Evolutionary conservation across 2,797 vertebrate species (phyloP).

Genomic region (Epinephelus malabaricus): DNA sequence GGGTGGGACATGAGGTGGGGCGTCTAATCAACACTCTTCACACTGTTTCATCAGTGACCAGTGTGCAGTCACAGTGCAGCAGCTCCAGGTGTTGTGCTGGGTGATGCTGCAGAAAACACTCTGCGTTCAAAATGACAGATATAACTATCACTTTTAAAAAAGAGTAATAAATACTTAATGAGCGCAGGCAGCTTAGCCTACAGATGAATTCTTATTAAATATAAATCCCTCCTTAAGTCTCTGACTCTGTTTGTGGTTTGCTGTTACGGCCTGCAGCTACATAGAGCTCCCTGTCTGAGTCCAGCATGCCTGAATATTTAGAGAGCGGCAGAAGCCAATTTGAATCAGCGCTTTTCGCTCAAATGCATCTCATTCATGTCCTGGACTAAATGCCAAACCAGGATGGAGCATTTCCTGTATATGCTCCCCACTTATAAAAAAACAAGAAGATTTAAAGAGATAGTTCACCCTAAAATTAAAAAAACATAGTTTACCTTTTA

Average conservation of each 20-base stretch:
- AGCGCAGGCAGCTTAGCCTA: slow-evolving; percentile 63
- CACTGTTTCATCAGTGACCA: slow-evolving; percentile 33
- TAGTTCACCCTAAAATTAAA: too few relatives aligned
- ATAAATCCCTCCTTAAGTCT: slow-evolving; percentile 70
- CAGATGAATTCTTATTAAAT: slow-evolving; percentile 74
- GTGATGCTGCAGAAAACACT: slow-evolving; percentile 29
- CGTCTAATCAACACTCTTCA: slow-evolving; percentile 34
- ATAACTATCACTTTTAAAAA: slow-evolving; percentile 1
- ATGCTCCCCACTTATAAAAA: slow-evolving; percentile 13
- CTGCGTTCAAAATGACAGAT: slow-evolving; percentile 4
- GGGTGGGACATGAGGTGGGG: slow-evolving; percentile 8
- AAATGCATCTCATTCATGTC: slow-evolving; percentile 61
- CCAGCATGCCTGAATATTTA: slow-evolving; percentile 64
- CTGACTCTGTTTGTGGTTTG: slow-evolving; percentile 66
- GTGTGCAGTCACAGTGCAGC: background rate
- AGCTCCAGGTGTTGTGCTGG: slow-evolving; percentile 13
- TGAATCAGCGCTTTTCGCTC: slow-evolving; percentile 56
- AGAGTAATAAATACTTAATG: slow-evolving; percentile 59
- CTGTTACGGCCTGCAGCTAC: slow-evolving; percentile 53
- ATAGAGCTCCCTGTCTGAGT: slow-evolving; percentile 55
- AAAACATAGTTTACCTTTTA: too few relatives aligned
- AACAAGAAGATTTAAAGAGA: slow-evolving; percentile 15
- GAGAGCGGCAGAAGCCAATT: slow-evolving; percentile 45
- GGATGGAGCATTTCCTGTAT: slow-evolving; percentile 64
- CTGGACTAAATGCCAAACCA: slow-evolving; percentile 46